These are phyloP conservation scores for Phenganax subtilis DNA, from an alignment of 92 coral and sea anemone genomes.

Conservation along the genomic window DNA sequence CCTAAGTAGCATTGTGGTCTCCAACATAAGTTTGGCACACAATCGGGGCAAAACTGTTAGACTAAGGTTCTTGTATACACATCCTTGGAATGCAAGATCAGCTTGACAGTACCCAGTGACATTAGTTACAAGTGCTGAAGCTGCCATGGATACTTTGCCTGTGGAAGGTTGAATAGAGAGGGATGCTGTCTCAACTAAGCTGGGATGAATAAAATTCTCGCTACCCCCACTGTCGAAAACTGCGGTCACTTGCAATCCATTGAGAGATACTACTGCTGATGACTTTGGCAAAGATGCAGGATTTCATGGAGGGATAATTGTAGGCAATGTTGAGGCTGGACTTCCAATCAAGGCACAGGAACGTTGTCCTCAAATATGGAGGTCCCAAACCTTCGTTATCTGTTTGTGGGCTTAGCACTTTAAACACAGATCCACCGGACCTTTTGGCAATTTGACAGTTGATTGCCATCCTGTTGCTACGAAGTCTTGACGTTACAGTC, in stretches of 20 bases:
- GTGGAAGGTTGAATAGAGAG: too few relatives aligned
- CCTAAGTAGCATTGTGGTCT: slow-evolving; percentile 49
- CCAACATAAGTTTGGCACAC: slow-evolving; percentile 44
- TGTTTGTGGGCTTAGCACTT: slow-evolving; percentile 39
- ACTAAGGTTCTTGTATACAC: too few relatives aligned
- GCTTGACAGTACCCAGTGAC: slow-evolving; percentile 7
- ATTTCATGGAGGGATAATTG: neutral
- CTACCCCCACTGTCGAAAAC: too few relatives aligned
- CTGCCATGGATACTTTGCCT: too few relatives aligned
- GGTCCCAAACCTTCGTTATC: slow-evolving; percentile 50
- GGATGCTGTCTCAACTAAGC: too few relatives aligned
- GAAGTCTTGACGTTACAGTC: slow-evolving; percentile 22
- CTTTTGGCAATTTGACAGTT: slow-evolving; percentile 29
- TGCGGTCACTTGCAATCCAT: too few relatives aligned
- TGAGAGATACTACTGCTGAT: neutral
- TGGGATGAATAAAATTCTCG: too few relatives aligned
- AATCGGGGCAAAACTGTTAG: neutral
- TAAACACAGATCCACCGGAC: slow-evolving; percentile 35
- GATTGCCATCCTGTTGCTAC: slow-evolving; percentile 40
- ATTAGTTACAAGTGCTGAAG: too few relatives aligned
- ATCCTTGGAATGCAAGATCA: slow-evolving; percentile 7
- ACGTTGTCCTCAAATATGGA: slow-evolving; percentile 49
- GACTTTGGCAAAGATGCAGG: slow-evolving; percentile 46
- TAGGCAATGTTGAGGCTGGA: slow-evolving; percentile 46
- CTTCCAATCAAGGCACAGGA: slow-evolving; percentile 52